Evolutionary conservation across 2,888 invertebrate genomes (phyloP), one percentile per base, ranked within the genome.

Genomic region (Leptinotarsa tumamoca): DNA sequence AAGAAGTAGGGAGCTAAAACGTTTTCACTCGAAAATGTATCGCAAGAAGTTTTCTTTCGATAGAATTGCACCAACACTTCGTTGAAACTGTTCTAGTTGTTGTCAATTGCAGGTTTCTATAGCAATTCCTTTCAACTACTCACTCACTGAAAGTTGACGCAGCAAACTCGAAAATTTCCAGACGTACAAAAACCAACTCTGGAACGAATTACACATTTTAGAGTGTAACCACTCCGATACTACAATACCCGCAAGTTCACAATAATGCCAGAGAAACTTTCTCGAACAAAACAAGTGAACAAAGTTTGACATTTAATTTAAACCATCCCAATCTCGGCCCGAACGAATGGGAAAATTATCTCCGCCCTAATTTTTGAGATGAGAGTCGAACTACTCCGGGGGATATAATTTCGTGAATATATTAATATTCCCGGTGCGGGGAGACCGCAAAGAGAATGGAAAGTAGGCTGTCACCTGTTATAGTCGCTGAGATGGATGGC

Each of bases 341-440:
- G 54, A 54, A 54, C 18, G 54, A 54, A 18, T 54, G 3, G n/a
- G 54, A 54, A 54, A 54, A 54, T 54, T 54, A 54, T 3, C 54
- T n/a, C 10, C 18, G 54, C 21, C 58, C 58, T 23, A 21, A 58
- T 58, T 58, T 58, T 21, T 58, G 58, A 23, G 58, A 58, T 58
- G 58, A 58, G 21, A 58, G 58, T 23, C 13, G 5, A 58, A 2
- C 27, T 58, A 21, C 58, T 15, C 15, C 58, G 21, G 14, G 23
- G 58, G 58, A 58, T 58, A 58, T 58, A 23, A 58, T 58, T 58
- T 58, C 58, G 21, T 21, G 58, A 58, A 58, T 23, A 58, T 58
- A 58, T 58, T 58, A 58, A 58, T 58, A 58, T 58, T 58, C 58
- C 14, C 56, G 18, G 56, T 58, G 56, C 10, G 21, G 13, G 56